A percentile compares a stretch with the other conserved stretches of the same genome.
These are phyloP conservation scores for Lithophane leautieri DNA, from an alignment of 2,888 invertebrate genomes.

Conservation along the genomic window DNA sequence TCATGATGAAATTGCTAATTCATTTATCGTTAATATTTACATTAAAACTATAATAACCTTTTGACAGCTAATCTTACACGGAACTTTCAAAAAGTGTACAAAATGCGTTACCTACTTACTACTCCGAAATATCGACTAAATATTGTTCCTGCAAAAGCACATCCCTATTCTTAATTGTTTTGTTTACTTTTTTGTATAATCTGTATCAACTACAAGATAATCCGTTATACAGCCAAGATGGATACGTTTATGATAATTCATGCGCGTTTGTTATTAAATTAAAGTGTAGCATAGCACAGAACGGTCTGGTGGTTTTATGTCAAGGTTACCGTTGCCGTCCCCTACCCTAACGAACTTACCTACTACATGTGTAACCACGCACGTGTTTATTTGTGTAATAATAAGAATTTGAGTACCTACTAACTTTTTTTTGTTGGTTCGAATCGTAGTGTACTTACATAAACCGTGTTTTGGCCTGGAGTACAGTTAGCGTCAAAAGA, in stretches of 20 bases:
- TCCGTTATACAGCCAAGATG: slow-evolving; percentile 61
- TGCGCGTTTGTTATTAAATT: slow-evolving; percentile 74
- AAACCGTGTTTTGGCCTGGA: not conserved
- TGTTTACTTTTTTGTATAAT: slow-evolving; percentile 53
- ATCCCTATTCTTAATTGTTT: slow-evolving; percentile 35
- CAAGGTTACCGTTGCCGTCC: slow-evolving; percentile 79
- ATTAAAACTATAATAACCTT: not conserved
- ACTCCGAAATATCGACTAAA: slow-evolving; percentile 10
- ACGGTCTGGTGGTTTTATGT: slow-evolving; percentile 81
- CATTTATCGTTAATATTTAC: not conserved
- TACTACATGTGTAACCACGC: slow-evolving; percentile 50
- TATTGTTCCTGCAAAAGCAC: not conserved
- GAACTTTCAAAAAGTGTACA: too few species aligned
- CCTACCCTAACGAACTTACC: slow-evolving; percentile 72
- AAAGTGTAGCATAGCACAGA: slow-evolving; percentile 71
- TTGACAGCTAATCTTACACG: not conserved
- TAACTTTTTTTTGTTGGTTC: not conserved
- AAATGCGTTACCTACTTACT: not conserved
- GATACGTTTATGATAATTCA: slow-evolving; percentile 66
- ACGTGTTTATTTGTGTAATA: slow-evolving; percentile 56
- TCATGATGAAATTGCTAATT: not conserved
- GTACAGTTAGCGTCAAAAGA: not conserved
- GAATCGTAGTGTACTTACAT: not conserved
- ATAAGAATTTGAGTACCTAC: slow-evolving; percentile 26
- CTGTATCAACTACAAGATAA: slow-evolving; percentile 45